Evolutionary conservation across 2,797 vertebrate species (phyloP), one percentile per base, ranked within the genome.

Genomic region (Aulostomus chinensis): DNA sequence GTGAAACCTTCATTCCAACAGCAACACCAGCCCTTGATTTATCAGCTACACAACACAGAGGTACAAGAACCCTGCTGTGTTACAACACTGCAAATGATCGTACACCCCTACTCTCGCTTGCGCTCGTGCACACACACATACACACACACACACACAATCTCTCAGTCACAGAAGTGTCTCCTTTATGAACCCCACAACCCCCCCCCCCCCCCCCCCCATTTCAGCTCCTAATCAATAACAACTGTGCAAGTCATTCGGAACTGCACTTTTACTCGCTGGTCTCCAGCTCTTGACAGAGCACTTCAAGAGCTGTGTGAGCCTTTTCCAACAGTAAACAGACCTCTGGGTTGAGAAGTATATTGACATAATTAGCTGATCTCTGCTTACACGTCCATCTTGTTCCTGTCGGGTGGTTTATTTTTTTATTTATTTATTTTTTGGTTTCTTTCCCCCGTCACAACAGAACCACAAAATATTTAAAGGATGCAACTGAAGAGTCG

Each of bases 221-320:
- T 62, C 73, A 50, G 34, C 49, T 57, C 52, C 65, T 76, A 58
- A 84, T 87, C 82, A 84, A 81, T 87, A 84, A 78, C 47, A 59
- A 61, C 73, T 68, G 58, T 65, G 73, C 80, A 70, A 60, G 81
- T 83, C 59, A 58, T 56, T 74, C 67, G 74, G 68, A 84, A 73
- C 59, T 59, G 64, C 73, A 45, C 61, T 70, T 76, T 82, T 67
- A 52, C 59, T 77, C 65, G 39, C 46, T 7, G 7, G 55, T 41
- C 56, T 65, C 34, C 41, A 34, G 50, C 58, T 62, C 51, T 38
- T 58, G 37, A 36, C 10, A 20, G 72, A 72, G 65, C 66, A 68
- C 12, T 71, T 74, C 61, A 39, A 13, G 48, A 59, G 59, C 68
- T 3, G 41, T 9, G 33, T 61, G 53, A 61, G 65, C 39, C 54